A percentile compares a stretch with the other conserved stretches of the same genome.
Evolutionary conservation across 2,888 invertebrate genomes (phyloP).

Genomic region (Lepidocyrtinus sp.): DNA sequence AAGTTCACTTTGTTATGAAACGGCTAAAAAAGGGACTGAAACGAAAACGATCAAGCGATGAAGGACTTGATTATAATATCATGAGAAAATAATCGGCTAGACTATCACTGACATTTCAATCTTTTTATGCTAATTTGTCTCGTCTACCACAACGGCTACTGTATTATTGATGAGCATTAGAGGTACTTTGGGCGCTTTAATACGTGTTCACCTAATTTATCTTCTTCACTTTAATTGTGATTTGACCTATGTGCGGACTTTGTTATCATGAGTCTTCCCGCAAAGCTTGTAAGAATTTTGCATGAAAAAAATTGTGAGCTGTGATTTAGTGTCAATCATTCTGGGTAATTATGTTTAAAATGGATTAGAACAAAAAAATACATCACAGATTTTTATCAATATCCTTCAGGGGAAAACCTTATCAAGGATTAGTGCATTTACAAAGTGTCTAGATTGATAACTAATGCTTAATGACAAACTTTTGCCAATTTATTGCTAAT

Average conservation of each 20-base stretch:
- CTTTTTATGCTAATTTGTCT: conserved; percentile 7
- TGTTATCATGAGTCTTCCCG: not conserved
- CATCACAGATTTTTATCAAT: not conserved
- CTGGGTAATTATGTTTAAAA: conserved; percentile 3
- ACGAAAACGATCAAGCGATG: not conserved
- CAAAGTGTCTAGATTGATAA: not conserved
- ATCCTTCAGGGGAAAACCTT: not conserved
- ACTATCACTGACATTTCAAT: not conserved
- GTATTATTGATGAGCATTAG: not conserved
- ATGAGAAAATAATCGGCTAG: not conserved
- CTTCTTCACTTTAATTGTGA: not conserved
- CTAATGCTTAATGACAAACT: not conserved
- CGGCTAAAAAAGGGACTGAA: not conserved
- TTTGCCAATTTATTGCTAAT: conserved; percentile 14
- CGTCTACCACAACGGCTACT: not conserved
- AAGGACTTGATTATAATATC: not conserved
- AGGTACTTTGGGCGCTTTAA: not conserved
- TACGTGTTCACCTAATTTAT: not conserved
- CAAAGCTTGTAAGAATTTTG: not conserved
- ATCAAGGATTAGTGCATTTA: not conserved
- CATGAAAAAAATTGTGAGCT: not conserved
- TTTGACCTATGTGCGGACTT: not conserved
- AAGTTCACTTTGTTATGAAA: not conserved
- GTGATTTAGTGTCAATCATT: conserved; percentile 15
- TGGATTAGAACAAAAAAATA: not conserved